Conservation (phyloP, 2,113 vertebrate genomes). For the Myxocyprinus asiaticus region DNA sequence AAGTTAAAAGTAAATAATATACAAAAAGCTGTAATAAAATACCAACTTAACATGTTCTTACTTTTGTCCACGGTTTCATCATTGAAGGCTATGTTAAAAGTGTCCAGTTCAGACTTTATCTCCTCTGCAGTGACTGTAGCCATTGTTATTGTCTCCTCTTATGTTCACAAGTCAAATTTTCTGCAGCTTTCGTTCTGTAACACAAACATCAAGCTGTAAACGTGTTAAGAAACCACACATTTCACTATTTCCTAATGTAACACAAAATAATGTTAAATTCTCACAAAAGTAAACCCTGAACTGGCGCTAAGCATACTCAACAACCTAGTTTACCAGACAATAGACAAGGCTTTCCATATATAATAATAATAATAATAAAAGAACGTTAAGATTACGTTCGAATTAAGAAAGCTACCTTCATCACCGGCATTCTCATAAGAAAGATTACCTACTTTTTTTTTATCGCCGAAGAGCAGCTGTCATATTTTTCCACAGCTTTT, state of each 20-base stretch:
- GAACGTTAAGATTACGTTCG: no score
- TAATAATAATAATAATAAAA: neutral
- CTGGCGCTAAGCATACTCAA: no score
- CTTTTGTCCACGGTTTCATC: slow-evolving; percentile 71
- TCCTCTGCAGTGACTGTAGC: slow-evolving; percentile 56
- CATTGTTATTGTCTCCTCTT: slow-evolving; percentile 57
- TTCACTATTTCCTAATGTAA: neutral
- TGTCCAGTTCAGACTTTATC: slow-evolving; percentile 65
- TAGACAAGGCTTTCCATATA: neutral
- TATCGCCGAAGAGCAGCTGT: neutral
- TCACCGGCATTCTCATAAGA: no score
- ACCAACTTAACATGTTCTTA: slow-evolving; percentile 52
- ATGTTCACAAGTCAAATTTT: neutral
- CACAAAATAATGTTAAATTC: neutral
- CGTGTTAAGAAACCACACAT: neutral
- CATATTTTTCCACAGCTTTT: neutral
- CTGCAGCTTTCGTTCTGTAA: neutral
- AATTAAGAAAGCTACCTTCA: no score
- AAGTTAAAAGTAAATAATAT: no score
- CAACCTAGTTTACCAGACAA: neutral
- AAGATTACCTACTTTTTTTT: neutral
- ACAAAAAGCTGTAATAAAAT: neutral
- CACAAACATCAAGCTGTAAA: neutral
- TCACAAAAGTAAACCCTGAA: no score
- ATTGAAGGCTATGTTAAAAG: slow-evolving; percentile 64